Evolutionary conservation across 2,888 invertebrate genomes (phyloP).

Genomic region (Empis stercorea): DNA sequence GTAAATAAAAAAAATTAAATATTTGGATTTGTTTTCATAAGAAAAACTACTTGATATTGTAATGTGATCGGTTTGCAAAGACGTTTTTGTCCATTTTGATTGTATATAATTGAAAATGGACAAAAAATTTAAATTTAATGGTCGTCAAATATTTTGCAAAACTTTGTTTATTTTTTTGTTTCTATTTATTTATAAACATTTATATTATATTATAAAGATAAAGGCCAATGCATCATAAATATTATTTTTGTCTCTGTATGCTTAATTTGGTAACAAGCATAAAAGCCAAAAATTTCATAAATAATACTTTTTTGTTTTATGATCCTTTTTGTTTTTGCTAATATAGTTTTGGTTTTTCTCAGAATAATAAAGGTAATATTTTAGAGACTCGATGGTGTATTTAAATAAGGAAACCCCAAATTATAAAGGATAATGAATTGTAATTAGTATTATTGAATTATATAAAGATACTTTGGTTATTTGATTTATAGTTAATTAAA

Average conservation of each 20-base stretch:
- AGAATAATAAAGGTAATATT: no score
- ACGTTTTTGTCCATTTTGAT: not conserved
- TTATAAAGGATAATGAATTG: no score
- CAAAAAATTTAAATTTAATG: not conserved
- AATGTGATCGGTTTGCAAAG: not conserved
- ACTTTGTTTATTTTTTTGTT: not conserved
- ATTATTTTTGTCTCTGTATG: conserved; percentile 1
- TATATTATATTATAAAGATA: not conserved
- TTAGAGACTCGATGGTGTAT: no score
- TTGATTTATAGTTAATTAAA: no score
- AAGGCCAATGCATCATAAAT: conserved; percentile 3
- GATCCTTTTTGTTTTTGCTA: no score
- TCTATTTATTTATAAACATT: no score
- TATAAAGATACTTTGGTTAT: no score
- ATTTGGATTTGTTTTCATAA: no score
- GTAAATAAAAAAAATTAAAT: no score
- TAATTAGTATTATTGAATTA: no score
- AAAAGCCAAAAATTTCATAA: conserved; percentile 1
- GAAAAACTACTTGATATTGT: no score
- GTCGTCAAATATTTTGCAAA: not conserved
- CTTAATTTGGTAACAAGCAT: not conserved
- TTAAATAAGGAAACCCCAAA: no score
- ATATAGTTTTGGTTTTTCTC: not conserved
- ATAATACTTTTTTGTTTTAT: not conserved
- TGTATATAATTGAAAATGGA: not conserved